A percentile compares a stretch with the other conserved stretches of the same genome.
Evolutionary conservation across 2,113 vertebrate genomes (phyloP).

Genomic region (Thamnophis sirtalis): DNA sequence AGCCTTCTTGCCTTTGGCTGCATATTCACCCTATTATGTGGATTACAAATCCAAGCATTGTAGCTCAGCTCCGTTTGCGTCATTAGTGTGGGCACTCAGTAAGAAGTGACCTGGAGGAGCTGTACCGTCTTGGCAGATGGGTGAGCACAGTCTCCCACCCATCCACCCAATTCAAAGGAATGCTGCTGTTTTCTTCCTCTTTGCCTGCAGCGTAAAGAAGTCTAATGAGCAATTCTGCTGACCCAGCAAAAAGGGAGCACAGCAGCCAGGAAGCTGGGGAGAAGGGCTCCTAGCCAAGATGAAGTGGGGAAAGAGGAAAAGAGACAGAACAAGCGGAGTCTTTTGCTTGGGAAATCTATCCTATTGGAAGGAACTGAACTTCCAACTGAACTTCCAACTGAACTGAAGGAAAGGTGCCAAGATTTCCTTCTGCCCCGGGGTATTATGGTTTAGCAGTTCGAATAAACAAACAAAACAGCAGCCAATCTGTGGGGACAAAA

Average conservation of each 20-base stretch:
- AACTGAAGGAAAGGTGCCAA: neutral
- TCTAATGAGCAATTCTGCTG: neutral
- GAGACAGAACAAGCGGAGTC: neutral
- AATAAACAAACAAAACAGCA: neutral
- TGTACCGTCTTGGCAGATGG: neutral
- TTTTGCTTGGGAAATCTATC: neutral
- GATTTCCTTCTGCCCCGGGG: neutral
- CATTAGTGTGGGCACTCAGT: conserved; percentile 3
- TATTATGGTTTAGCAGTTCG: neutral
- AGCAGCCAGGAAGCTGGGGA: neutral
- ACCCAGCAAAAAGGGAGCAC: neutral
- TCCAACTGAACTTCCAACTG: neutral
- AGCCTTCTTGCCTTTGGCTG: conserved; percentile 10
- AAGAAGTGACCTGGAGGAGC: neutral
- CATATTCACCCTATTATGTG: conserved; percentile 7
- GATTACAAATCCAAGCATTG: conserved; percentile 20
- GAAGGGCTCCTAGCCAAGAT: neutral
- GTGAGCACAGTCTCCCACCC: neutral
- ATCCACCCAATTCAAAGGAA: neutral
- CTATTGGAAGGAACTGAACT: neutral
- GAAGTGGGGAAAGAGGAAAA: neutral
- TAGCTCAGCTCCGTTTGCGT: neutral
- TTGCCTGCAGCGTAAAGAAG: neutral
- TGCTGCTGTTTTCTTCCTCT: neutral
- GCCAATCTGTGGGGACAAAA: neutral